phyloP scores from a whole-genome alignment of 1,140 invertebrate species.

The Drosophila aff. region DNA sequence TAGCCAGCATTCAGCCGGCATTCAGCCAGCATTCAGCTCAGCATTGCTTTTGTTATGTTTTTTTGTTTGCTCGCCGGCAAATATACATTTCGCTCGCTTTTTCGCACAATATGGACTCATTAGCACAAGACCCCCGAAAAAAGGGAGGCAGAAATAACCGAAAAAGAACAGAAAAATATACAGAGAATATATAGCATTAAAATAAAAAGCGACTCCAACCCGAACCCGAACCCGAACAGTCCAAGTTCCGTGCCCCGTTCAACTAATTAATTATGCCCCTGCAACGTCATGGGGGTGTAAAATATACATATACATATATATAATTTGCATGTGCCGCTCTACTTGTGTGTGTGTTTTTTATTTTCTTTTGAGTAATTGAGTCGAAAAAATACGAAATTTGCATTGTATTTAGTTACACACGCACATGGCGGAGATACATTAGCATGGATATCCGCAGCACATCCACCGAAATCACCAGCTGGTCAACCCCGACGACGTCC shows the following conservation, averaged over 20 bases:
- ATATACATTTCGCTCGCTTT: constrained; percentile 40
- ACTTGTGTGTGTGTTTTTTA: constrained; percentile 41
- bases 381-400: constrained; percentile 66
- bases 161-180: not conserved
- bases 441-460: constrained; percentile 30
- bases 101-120: constrained; percentile 80
- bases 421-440: constrained; percentile 58
- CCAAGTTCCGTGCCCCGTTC: constrained; percentile 59
- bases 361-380: constrained; percentile 68
- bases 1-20: not conserved
- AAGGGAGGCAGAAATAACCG: not conserved
- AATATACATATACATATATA: constrained; percentile 40
- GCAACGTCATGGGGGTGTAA: constrained; percentile 81
- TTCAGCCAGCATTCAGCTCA: constrained; percentile 1
- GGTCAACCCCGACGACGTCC: not conserved
- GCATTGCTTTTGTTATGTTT: constrained; percentile 25
- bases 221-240: constrained; percentile 27
- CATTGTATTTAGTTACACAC: constrained; percentile 83
- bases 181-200: not conserved
- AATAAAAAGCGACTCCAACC: constrained; percentile 27
- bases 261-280: constrained; percentile 82
- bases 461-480: constrained; percentile 6
- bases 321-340: constrained; percentile 54
- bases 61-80: constrained; percentile 35
- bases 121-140: constrained; percentile 60